These are phyloP conservation scores for Pseudolycoriella hygida DNA, from an alignment of 2,888 invertebrate species.

Conservation along the genomic window DNA sequence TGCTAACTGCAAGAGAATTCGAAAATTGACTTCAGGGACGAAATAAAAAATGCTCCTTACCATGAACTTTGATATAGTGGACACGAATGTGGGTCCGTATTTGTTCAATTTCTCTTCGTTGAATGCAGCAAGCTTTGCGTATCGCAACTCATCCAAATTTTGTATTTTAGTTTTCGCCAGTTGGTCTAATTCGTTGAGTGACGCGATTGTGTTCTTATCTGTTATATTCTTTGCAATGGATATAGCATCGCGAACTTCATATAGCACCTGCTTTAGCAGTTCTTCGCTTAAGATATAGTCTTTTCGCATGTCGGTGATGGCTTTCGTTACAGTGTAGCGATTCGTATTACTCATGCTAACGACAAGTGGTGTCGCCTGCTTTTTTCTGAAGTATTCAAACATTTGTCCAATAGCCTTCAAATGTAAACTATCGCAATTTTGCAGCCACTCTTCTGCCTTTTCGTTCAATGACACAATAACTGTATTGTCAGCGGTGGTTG, in stretches of 20 bases:
- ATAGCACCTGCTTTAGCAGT: slow-evolving; percentile 5
- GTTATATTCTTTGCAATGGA: slow-evolving; percentile 23
- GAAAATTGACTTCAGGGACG: too few species aligned
- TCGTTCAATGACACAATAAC: background rate
- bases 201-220: slow-evolving; percentile 44
- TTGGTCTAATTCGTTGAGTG: slow-evolving; percentile 38
- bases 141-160: slow-evolving; percentile 26
- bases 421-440: background rate
- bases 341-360: background rate
- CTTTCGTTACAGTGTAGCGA: background rate
- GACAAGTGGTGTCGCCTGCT: background rate
- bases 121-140: slow-evolving; percentile 34
- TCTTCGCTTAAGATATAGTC: background rate
- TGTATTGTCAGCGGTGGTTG: slow-evolving; percentile 4
- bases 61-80: background rate
- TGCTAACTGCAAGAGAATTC: too few species aligned
- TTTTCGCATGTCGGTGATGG: background rate
- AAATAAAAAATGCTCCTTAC: too few species aligned
- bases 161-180: slow-evolving; percentile 33
- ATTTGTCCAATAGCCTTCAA: background rate
- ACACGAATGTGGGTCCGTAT: slow-evolving; percentile 27
- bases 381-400: background rate
- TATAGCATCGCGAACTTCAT: slow-evolving; percentile 13
- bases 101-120: slow-evolving; percentile 35
- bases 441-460: background rate